Evolutionary conservation across 2,888 invertebrate genomes (phyloP), one percentile per base, ranked within the genome.

Genomic region (Aspidapion aeneum): DNA sequence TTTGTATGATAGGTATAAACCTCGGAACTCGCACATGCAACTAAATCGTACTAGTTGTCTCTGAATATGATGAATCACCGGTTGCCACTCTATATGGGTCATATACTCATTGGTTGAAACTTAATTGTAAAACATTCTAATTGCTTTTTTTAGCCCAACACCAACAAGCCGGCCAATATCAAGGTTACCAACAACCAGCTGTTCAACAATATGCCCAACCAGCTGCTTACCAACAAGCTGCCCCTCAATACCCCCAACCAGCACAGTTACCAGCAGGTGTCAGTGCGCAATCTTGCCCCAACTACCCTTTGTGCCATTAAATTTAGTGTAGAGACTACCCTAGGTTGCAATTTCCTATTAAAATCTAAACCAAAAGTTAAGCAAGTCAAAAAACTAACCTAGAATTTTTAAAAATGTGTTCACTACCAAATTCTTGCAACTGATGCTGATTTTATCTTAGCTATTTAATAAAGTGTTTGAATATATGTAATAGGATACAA

Each of bases 301-400:
- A 80, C 74, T 80, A 80, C 66, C 80, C 79, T 49, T 80, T 78
- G 78, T 80, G 80, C 68, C 76, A 77, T 70, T 78, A 76, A 74
- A 60, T 50, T 35, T 35, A 35, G 35, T 35, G 67, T 68, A 55
- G 55, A 55, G 20, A 60, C 21, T 21, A 20, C 18, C 17, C 55
- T 3, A 9, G 5, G 17, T 57, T 22, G 58, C 16, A 2, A 57
- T 5, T 12, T 35, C 12, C 5, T 12, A 35, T 12, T 35, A 35
- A 35, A 35, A 35, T 7, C 35, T 35, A 35, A 35, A 7, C 12
- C 35, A 7, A 12, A 35, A 7, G n/a, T n/a, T n/a, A n/a, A n/a
- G n/a, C n/a, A n/a, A n/a, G n/a, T n/a, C n/a, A n/a, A n/a, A n/a
- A n/a, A n/a, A n/a, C n/a, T n/a, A n/a, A 35, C 35, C 35, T 7